Conservation (phyloP, 2,888 invertebrate species). For the Hydriomena furcata region DNA sequence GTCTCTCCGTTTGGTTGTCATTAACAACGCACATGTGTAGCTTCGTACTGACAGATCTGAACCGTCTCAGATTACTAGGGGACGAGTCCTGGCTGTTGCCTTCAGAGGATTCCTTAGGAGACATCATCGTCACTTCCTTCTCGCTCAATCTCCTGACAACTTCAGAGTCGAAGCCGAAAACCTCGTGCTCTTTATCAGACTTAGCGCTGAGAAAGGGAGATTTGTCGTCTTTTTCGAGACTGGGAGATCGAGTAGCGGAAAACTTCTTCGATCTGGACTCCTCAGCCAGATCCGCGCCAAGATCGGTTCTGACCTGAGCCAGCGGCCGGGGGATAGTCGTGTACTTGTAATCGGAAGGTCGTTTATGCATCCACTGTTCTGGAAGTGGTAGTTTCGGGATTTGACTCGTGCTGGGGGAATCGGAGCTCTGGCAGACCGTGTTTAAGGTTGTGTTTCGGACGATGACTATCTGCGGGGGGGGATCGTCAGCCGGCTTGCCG, state of each 20-base stretch:
- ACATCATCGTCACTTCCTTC: constrained; percentile 46
- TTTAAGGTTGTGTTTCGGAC: constrained; percentile 42
- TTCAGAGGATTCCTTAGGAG: constrained; percentile 49
- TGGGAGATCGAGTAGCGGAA: constrained; percentile 76
- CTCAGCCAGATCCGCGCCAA: constrained; percentile 61
- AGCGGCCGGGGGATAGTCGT: constrained; percentile 67
- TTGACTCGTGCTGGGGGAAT: constrained; percentile 44
- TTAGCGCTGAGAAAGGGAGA: constrained; percentile 69
- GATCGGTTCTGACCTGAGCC: constrained; percentile 60
- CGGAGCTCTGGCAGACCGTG: constrained; percentile 30
- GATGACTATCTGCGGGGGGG: constrained; percentile 43
- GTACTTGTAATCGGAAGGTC: constrained; percentile 69
- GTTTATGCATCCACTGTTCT: constrained; percentile 75
- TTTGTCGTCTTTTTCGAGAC: constrained; percentile 79
- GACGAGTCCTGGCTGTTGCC: constrained; percentile 53
- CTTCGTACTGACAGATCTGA: constrained; percentile 71
- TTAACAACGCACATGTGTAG: constrained; percentile 70
- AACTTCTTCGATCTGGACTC: constrained; percentile 67
- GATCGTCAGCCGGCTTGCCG: constrained; percentile 42
- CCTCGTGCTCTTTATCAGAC: constrained; percentile 48
- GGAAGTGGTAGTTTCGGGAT: constrained; percentile 69
- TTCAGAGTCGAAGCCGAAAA: constrained; percentile 71
- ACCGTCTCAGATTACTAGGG: constrained; percentile 63
- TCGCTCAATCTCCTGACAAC: constrained; percentile 54
- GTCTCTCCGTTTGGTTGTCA: constrained; percentile 61